These are phyloP conservation scores for Pelecanoides urinatrix DNA, from an alignment of 2,113 vertebrate genomes.

Conservation along the genomic window DNA sequence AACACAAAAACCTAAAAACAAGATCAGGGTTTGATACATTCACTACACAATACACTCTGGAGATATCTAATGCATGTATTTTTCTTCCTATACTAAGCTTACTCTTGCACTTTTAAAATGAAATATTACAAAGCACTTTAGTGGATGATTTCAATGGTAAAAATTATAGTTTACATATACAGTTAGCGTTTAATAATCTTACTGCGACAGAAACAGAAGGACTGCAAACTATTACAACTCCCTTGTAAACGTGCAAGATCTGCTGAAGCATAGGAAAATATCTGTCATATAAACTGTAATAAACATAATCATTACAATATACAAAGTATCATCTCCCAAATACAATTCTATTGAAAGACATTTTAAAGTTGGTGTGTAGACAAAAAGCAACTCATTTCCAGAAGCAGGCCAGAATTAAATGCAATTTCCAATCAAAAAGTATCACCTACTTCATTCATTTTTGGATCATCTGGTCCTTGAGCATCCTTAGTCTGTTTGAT, in stretches of 20 bases:
- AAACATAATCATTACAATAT: background rate
- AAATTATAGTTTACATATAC: background rate
- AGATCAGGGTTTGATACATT: background rate
- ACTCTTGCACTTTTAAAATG: background rate
- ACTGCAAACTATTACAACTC: background rate
- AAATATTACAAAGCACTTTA: background rate
- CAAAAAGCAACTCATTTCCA: background rate
- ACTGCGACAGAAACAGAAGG: background rate
- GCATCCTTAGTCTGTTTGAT: slow-evolving; percentile 99
- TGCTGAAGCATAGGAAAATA: background rate
- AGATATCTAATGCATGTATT: background rate
- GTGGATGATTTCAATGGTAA: background rate
- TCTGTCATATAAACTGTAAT: background rate
- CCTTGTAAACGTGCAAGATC: background rate
- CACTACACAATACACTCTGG: background rate
- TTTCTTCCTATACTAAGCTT: background rate
- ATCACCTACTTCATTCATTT: slow-evolving; percentile 92
- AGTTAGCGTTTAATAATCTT: background rate
- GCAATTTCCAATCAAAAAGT: background rate
- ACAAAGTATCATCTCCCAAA: background rate
- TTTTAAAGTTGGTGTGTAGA: background rate
- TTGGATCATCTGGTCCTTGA: slow-evolving; percentile 88
- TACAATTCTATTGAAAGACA: background rate
- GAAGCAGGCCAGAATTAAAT: background rate
- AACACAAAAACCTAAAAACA: background rate